Evolutionary conservation across 1,140 invertebrate genomes (phyloP).

Genomic region (Papilio machaon): DNA sequence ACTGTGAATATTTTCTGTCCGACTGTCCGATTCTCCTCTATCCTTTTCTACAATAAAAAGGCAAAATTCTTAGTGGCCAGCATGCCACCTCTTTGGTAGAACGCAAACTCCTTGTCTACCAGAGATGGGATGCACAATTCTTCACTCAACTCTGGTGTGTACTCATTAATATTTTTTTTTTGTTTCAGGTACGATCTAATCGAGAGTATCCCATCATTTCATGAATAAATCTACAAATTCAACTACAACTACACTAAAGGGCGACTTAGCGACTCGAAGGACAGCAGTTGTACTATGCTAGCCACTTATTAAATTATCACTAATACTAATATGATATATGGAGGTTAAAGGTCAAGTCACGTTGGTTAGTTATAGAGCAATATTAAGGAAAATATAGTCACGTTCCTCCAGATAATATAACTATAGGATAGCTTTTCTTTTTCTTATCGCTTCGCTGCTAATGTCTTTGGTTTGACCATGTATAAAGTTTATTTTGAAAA

Average conservation of each 20-base stretch:
- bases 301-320: constrained; percentile 13
- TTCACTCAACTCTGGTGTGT: too few species aligned
- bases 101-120: too few species aligned
- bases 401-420: background rate
- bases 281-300: background rate
- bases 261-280: background rate
- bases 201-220: background rate
- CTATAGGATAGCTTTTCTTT: background rate
- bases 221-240: too few species aligned
- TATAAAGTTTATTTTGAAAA: background rate
- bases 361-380: constrained; percentile 10
- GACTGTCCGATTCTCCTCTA: too few species aligned
- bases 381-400: constrained; percentile 14
- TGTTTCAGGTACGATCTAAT: background rate
- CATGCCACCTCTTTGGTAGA: too few species aligned
- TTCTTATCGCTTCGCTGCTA: background rate
- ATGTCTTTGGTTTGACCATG: background rate
- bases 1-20: too few species aligned
- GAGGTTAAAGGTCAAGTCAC: background rate
- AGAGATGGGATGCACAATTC: too few species aligned
- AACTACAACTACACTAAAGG: background rate
- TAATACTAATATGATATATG: background rate
- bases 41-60: too few species aligned
- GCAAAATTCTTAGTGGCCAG: too few species aligned
- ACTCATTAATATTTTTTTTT: background rate